Base-by-base conservation (phyloP, 2,113 vertebrate species). In the Aphelocoma coerulescens region DNA sequence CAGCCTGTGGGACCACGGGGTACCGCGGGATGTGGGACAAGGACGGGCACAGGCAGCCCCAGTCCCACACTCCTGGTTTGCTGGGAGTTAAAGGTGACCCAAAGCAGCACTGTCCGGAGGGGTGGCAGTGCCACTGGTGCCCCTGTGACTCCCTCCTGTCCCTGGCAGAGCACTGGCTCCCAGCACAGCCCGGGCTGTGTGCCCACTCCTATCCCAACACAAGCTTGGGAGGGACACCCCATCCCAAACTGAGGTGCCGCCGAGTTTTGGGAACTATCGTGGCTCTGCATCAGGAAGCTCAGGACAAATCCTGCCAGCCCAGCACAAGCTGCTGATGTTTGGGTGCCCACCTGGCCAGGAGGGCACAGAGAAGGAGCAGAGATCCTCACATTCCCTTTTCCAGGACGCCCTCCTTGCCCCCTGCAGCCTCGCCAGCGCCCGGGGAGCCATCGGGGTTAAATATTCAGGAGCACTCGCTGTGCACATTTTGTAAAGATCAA, bases 401-500 rank as follows among this genome's bases (percentile, higher is more conserved):
- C 33, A 51, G 72, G 26, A 46, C 44, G 8, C 18, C 8, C 16
- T 54, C 65, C 3, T 0, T 35, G 24, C 16, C 11, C 21, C 9
- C 7, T 4, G 0, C 85, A 74, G 67, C 58, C 44, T 12, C 13
- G 2, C 12, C 44, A 63, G 59, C 10, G 2, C 63, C 30, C 1
- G 0, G 57, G 71, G 65, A 88, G 52, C 28, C 8, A 3, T 11
- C 0, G 3, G 66, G 85, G 62, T 96, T 96, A 82, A 96, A 91
- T 78, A 88, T 88, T 94, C 78, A 87, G 88, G 71, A 93, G 44
- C 61, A 5, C 77, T 91, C 2, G 3, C 91, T 85, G 94, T 0
- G 65, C 79, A 20, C 83, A 59, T 68, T 96, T 88, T 66, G 95
- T 87, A 87, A 91, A 94, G 95, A 94, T 93, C 87, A 87, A 95